Percentiles rank a stretch among this genome's conserved stretches.
Evolutionary conservation across 2,888 invertebrate genomes (phyloP).

Genomic region (Heteromyza rotundicornis): DNA sequence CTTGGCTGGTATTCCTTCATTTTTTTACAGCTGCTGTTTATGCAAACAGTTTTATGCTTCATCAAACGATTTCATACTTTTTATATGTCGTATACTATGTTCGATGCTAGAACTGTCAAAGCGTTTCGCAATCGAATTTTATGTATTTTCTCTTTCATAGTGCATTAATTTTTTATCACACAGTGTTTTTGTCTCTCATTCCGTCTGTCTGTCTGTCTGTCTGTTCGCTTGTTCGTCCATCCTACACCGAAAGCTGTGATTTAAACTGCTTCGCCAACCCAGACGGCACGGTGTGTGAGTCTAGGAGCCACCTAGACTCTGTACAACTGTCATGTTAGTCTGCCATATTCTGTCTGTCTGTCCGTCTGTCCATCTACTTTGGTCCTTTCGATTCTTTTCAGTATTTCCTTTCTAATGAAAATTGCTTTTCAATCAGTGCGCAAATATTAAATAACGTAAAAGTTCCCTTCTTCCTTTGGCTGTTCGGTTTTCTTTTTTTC

Average conservation of each 20-base stretch:
- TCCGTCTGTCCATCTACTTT: neutral
- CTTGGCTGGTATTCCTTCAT: no score
- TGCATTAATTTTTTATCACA: constrained; percentile 2
- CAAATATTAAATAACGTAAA: constrained; percentile 21
- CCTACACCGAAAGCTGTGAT: neutral
- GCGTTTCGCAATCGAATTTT: constrained; percentile 19
- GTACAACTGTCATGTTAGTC: neutral
- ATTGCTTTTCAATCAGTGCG: constrained; percentile 44
- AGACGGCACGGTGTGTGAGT: neutral
- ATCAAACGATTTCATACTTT: constrained; percentile 5
- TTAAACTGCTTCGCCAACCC: neutral
- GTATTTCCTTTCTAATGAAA: constrained; percentile 28
- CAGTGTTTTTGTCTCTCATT: neutral
- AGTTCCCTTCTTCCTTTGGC: no score
- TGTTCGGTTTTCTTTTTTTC: neutral
- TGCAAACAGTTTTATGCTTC: constrained; percentile 9
- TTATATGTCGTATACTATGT: no score
- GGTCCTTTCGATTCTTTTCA: neutral
- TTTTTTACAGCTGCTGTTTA: neutral
- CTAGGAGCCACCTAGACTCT: neutral
- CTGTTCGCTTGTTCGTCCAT: no score
- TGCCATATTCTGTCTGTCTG: constrained; percentile 6
- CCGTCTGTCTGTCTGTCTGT: no score
- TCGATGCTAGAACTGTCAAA: no score
- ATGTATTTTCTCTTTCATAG: constrained; percentile 2